These are phyloP conservation scores for Ameiurus melas DNA, from an alignment of 2,113 vertebrate species.

Conservation along the genomic window DNA sequence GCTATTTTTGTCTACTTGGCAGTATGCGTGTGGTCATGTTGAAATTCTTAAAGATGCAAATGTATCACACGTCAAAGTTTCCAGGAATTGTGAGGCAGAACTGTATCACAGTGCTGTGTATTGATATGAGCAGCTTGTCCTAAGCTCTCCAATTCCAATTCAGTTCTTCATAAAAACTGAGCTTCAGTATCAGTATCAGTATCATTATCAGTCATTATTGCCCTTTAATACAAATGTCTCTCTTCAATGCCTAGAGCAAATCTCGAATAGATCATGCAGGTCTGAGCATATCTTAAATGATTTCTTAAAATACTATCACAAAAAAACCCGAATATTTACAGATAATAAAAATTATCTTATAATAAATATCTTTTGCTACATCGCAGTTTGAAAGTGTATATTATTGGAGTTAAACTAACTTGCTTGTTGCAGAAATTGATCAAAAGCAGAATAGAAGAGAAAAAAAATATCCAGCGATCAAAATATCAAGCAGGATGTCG, in stretches of 20 bases:
- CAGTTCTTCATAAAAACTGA: not conserved
- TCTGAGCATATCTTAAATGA: not conserved
- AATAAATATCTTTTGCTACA: not conserved
- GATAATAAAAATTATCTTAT: not conserved
- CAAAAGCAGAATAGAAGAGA: not conserved
- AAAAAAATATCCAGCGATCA: no score
- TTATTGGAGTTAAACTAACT: not conserved
- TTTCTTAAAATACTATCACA: not conserved
- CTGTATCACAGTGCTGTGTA: not conserved
- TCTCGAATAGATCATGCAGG: not conserved
- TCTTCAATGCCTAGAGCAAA: not conserved
- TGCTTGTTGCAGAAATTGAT: not conserved
- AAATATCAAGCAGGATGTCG: not conserved
- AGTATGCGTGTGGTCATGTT: no score
- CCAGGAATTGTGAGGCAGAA: not conserved
- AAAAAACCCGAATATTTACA: not conserved
- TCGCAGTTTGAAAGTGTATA: not conserved
- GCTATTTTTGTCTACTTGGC: no score
- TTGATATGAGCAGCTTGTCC: not conserved
- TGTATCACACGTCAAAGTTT: not conserved
- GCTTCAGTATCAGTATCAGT: not conserved
- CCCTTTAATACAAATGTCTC: not conserved
- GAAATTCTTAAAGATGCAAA: not conserved
- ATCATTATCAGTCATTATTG: not conserved
- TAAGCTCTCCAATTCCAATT: not conserved